phyloP scores from a whole-genome alignment of 2,888 invertebrate genomes.

The Hypomecis atomaria region DNA sequence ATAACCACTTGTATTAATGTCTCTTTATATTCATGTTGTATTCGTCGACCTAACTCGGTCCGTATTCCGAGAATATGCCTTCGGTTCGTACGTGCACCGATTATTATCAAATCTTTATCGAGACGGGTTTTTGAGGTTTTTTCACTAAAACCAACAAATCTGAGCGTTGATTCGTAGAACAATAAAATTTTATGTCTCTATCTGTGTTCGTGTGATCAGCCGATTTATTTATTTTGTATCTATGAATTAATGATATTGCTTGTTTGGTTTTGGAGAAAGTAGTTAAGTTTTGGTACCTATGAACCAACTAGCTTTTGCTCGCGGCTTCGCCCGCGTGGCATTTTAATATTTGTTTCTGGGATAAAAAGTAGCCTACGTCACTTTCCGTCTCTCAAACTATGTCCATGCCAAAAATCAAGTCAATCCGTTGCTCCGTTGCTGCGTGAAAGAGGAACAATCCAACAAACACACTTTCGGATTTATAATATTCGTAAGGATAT shows the following conservation, averaged over 20 bases:
- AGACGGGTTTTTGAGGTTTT: slow-evolving; percentile 50
- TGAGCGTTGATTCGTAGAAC: slow-evolving; percentile 52
- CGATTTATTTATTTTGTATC: slow-evolving; percentile 38
- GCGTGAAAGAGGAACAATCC: too few species aligned
- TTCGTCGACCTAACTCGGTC: slow-evolving; percentile 28
- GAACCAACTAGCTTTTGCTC: too few species aligned
- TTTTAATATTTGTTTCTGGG: too few species aligned
- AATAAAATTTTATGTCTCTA: slow-evolving; percentile 70
- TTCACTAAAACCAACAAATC: slow-evolving; percentile 48
- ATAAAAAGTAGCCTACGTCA: too few species aligned
- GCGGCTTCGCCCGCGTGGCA: too few species aligned
- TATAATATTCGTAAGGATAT: too few species aligned
- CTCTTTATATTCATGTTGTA: slow-evolving; percentile 42
- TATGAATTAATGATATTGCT: slow-evolving; percentile 6
- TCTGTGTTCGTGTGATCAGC: slow-evolving; percentile 55
- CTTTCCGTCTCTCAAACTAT: too few species aligned
- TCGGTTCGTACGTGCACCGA: slow-evolving; percentile 58
- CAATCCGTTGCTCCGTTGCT: too few species aligned
- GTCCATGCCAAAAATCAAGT: too few species aligned
- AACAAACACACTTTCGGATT: too few species aligned
- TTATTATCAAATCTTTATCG: slow-evolving; percentile 58
- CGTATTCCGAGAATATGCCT: slow-evolving; percentile 38
- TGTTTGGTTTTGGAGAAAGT: not conserved
- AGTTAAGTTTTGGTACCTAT: too few species aligned
- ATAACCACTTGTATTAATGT: slow-evolving; percentile 41